Conservation (phyloP, 2,888 invertebrate genomes). For the Phytoseiulus persimilis region DNA sequence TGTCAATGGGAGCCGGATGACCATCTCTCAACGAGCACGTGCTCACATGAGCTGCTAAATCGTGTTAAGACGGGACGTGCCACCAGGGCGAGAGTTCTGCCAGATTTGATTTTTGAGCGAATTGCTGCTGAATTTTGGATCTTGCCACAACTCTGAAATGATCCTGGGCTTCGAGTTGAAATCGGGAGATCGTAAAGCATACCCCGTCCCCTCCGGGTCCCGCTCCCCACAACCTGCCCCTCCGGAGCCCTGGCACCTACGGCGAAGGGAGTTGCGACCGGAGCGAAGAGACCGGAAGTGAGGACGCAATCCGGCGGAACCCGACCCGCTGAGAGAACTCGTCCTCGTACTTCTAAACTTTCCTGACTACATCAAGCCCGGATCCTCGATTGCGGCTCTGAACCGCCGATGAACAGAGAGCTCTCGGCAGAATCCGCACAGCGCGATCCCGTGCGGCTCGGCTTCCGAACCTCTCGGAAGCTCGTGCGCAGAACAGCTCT, state of each 20-base stretch:
- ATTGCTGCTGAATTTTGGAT: background rate
- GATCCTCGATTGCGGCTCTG: too few species aligned
- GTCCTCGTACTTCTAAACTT: too few species aligned
- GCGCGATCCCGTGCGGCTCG: background rate
- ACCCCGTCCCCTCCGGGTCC: background rate
- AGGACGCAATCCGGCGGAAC: background rate
- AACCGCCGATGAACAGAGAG: too few species aligned
- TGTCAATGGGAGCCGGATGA: background rate
- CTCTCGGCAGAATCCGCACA: too few species aligned
- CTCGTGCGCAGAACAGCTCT: background rate
- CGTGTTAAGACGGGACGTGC: conserved; percentile 37
- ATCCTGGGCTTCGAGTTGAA: background rate
- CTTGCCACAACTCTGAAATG: conserved; percentile 5
- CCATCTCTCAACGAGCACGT: background rate
- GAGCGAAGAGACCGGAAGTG: background rate
- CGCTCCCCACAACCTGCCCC: background rate
- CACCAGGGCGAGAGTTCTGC: background rate
- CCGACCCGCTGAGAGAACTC: too few species aligned
- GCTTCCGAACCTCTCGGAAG: background rate
- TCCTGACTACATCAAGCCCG: too few species aligned
- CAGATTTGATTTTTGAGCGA: background rate
- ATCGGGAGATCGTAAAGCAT: background rate
- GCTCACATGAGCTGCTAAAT: conserved; percentile 11
- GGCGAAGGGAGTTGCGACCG: background rate
- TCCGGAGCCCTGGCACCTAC: background rate